Percentiles rank a stretch among this genome's conserved stretches.
These are phyloP conservation scores for Rhopalosiphum maidis DNA, from an alignment of 1,140 invertebrate species.

Conservation along the genomic window DNA sequence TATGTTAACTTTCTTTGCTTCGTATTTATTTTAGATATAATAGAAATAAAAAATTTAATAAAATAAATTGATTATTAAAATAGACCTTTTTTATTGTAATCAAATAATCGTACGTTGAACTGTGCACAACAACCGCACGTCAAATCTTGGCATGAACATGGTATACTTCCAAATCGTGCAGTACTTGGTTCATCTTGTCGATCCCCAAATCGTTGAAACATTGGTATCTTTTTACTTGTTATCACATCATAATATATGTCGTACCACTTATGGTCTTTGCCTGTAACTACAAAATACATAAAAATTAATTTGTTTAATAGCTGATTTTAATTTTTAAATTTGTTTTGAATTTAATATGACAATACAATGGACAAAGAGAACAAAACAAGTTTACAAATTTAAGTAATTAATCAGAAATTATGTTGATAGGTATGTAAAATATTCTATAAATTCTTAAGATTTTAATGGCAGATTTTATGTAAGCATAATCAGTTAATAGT, in stretches of 20 bases:
- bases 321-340: too few relatives aligned
- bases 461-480: too few relatives aligned
- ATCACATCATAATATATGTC: constrained; percentile 38
- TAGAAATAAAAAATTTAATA: neutral
- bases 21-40: neutral
- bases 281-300: neutral
- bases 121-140: constrained; percentile 44
- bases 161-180: constrained; percentile 40
- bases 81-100: constrained; percentile 48
- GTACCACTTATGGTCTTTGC: constrained; percentile 1
- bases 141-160: constrained; percentile 39
- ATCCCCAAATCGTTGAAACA: constrained; percentile 22
- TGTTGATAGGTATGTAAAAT: too few relatives aligned
- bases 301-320: neutral
- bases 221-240: constrained; percentile 39
- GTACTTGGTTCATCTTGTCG: constrained; percentile 32
- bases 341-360: neutral
- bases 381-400: neutral
- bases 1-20: neutral
- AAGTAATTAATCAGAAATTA: too few relatives aligned
- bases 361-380: neutral
- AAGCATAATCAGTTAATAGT: neutral
- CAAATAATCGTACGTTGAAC: constrained; percentile 32
- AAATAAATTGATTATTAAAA: neutral
- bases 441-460: too few relatives aligned